Conservation (phyloP, 2,888 invertebrate species). For the Colostygia pectinataria region DNA sequence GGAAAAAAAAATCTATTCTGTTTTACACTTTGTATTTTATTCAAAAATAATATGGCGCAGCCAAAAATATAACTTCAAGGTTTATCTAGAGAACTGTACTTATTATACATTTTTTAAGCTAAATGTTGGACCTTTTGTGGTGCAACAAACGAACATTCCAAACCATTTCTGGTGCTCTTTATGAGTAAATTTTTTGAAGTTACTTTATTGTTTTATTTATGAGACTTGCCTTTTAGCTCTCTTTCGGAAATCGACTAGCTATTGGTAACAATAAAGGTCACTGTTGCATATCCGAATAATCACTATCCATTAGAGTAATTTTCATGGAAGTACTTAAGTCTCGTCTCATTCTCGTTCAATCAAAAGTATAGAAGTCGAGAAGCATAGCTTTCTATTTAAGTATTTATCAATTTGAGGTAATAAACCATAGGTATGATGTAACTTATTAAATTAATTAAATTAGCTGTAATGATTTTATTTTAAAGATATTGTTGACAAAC, state of each 20-base stretch:
- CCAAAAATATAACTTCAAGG: too few relatives aligned
- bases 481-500: constrained; percentile 51
- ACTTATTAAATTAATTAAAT: constrained; percentile 64
- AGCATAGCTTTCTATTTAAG: constrained; percentile 57
- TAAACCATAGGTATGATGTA: constrained; percentile 53
- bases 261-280: constrained; percentile 65
- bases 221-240: constrained; percentile 60
- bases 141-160: constrained; percentile 82
- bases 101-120: too few relatives aligned
- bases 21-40: too few relatives aligned
- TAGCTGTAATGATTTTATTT: constrained; percentile 54
- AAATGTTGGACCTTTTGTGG: constrained; percentile 68
- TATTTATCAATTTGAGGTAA: constrained; percentile 54
- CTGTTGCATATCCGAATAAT: constrained; percentile 52
- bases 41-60: too few relatives aligned
- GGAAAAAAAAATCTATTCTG: too few relatives aligned
- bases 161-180: constrained; percentile 81
- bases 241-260: constrained; percentile 36
- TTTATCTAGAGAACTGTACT: too few relatives aligned
- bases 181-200: constrained; percentile 76
- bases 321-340: constrained; percentile 45
- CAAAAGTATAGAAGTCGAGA: constrained; percentile 38
- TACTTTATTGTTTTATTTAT: constrained; percentile 67
- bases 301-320: constrained; percentile 14
- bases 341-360: constrained; percentile 30